A percentile compares a stretch with the other conserved stretches of the same genome.
Conservation (phyloP, 2,888 invertebrate species). For the Stenodema calcarata region DNA sequence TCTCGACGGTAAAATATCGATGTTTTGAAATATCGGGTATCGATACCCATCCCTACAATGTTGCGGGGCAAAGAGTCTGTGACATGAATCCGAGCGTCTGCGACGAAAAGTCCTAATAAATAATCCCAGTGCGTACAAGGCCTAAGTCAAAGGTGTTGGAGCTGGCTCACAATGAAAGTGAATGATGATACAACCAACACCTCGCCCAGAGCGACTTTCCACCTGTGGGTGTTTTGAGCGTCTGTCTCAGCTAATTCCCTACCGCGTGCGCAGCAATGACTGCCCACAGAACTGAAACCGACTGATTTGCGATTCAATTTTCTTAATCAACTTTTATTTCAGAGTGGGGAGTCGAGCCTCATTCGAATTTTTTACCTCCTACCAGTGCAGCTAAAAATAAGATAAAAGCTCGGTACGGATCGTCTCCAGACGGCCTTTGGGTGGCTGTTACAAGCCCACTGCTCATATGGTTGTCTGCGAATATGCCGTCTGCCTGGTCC, state of each 20-base stretch:
- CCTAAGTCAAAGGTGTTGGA: too few relatives aligned
- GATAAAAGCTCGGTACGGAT: neutral
- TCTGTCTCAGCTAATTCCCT: conserved; percentile 9
- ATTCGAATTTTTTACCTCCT: neutral
- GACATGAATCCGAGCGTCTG: too few relatives aligned
- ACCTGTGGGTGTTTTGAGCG: neutral
- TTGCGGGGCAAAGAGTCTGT: too few relatives aligned
- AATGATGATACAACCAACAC: neutral
- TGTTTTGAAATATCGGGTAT: too few relatives aligned
- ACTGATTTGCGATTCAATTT: conserved; percentile 36
- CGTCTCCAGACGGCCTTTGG: neutral
- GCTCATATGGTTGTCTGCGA: neutral
- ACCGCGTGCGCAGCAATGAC: neutral
- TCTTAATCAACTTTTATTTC: neutral
- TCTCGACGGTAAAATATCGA: too few relatives aligned
- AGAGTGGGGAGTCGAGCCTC: neutral
- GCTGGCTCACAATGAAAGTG: neutral
- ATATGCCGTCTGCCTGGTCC: neutral
- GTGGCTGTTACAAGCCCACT: neutral
- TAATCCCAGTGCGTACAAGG: too few relatives aligned
- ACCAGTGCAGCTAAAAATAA: neutral
- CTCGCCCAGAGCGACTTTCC: neutral
- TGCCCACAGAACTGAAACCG: conserved; percentile 11
- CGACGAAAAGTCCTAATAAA: too few relatives aligned
- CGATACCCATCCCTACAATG: too few relatives aligned